Percentiles rank a stretch among this genome's conserved stretches.
Conservation (phyloP, 1,140 invertebrate genomes). For the Laupala kohalensis region DNA sequence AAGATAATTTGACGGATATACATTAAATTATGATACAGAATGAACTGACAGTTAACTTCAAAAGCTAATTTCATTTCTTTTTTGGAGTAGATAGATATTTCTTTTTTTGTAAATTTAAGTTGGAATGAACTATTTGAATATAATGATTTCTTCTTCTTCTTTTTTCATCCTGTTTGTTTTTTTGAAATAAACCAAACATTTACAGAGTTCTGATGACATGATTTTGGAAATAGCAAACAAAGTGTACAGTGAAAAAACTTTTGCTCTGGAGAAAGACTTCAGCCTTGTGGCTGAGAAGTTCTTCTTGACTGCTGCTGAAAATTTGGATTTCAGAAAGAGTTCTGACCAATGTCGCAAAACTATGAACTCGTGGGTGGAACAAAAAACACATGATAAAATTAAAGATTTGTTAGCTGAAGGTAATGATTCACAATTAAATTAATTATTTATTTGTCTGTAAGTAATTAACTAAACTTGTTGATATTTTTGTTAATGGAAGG, state of each 20-base stretch:
- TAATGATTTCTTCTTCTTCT: no score
- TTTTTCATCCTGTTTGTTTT: not conserved
- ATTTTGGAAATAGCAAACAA: constrained; percentile 47
- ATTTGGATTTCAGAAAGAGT: constrained; percentile 35
- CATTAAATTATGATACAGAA: no score
- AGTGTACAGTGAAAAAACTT: constrained; percentile 39
- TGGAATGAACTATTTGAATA: no score
- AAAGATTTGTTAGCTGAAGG: constrained; percentile 43
- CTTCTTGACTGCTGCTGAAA: constrained; percentile 37
- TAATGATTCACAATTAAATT: no score
- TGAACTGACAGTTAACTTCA: no score
- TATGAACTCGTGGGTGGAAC: constrained; percentile 59
- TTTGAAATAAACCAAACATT: not conserved
- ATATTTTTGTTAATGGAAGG: no score
- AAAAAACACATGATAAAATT: constrained; percentile 60
- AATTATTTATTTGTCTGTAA: not conserved
- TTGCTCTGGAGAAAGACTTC: constrained; percentile 34
- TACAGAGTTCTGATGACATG: constrained; percentile 27
- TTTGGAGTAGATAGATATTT: no score
- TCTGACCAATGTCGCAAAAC: constrained; percentile 28
- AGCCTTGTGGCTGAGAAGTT: constrained; percentile 27
- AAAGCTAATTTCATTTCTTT: no score
- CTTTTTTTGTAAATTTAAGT: no score
- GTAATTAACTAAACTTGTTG: no score
- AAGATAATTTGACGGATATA: no score